phyloP scores from a whole-genome alignment of 2,113 vertebrate species.

The Platichthys stellatus region DNA sequence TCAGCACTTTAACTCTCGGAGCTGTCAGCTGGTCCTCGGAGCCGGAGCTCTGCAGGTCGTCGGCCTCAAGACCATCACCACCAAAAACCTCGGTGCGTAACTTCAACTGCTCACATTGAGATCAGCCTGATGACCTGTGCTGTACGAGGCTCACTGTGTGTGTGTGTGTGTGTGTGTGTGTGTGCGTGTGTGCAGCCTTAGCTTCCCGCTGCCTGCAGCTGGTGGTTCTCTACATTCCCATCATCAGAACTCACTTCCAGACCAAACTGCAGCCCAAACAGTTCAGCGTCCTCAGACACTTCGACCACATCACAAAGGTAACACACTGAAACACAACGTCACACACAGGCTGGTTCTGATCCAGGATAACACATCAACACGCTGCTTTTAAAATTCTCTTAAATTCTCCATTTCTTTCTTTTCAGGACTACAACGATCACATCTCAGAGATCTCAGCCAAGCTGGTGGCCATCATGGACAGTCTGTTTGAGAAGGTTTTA shows the following conservation, averaged over 20 bases:
- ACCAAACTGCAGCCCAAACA: constrained; percentile 95
- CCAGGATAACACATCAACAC: too few relatives aligned
- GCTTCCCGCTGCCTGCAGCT: constrained; percentile 97
- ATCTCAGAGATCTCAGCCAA: constrained; percentile 96
- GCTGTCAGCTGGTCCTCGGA: constrained; percentile 96
- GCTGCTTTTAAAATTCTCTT: too few relatives aligned
- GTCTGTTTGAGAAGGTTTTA: constrained; percentile 94
- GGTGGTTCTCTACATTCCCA: constrained; percentile 95
- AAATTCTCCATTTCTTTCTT: not conserved
- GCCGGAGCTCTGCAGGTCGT: constrained; percentile 97
- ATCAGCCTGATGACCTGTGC: not conserved
- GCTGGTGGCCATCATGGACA: constrained; percentile 99
- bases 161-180: not conserved
- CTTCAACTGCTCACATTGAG: not conserved
- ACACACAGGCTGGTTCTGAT: too few relatives aligned
- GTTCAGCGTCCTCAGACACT: constrained; percentile 93
- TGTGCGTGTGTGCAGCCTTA: constrained; percentile 81
- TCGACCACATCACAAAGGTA: constrained; percentile 99
- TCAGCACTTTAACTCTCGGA: constrained; percentile 99
- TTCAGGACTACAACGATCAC: constrained; percentile 97
- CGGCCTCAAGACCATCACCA: constrained; percentile 99
- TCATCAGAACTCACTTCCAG: constrained; percentile 95
- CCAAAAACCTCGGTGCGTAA: constrained; percentile 93
- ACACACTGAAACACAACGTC: constrained; percentile 1
- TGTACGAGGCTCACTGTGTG: not conserved